phyloP scores from a whole-genome alignment of 2,888 invertebrate species.

The Latrodectus hesperus region DNA sequence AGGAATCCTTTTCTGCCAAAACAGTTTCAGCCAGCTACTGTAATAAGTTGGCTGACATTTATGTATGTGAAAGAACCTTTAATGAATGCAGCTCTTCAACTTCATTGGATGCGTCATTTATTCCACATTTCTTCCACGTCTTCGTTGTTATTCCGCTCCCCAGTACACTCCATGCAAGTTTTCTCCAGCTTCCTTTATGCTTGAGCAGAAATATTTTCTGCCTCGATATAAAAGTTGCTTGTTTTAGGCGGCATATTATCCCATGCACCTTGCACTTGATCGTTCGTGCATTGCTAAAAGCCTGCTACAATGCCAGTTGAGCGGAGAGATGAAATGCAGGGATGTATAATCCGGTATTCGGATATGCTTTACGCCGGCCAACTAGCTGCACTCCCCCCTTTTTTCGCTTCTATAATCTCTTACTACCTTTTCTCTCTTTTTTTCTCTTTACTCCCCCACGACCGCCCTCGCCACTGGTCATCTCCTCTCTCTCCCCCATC shows the following conservation, averaged over 20 bases:
- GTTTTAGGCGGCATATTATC: constrained; percentile 36
- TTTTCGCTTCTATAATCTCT: constrained; percentile 64
- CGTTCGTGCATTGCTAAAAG: constrained; percentile 62
- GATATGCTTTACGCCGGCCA: constrained; percentile 55
- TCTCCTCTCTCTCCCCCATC: constrained; percentile 26
- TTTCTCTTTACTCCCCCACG: constrained; percentile 1
- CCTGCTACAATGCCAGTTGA: constrained; percentile 43
- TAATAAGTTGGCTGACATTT: no score
- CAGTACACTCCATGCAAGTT: constrained; percentile 15
- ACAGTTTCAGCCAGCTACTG: no score
- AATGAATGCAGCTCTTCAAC: no score
- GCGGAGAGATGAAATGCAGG: constrained; percentile 30
- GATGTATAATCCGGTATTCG: constrained; percentile 51
- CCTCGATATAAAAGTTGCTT: constrained; percentile 5
- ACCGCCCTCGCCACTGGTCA: constrained; percentile 39
- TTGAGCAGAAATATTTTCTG: constrained; percentile 34
- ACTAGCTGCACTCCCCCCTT: constrained; percentile 16
- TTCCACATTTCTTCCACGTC: no score
- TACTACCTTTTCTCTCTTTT: constrained; percentile 41
- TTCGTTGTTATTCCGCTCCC: no score
- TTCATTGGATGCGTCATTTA: no score
- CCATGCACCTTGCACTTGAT: constrained; percentile 40
- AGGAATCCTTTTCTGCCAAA: no score
- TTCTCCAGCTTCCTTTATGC: constrained; percentile 9
- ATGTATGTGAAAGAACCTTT: no score